Conservation (phyloP, 2,113 vertebrate species). For the Pangasianodon hypophthalmus region DNA sequence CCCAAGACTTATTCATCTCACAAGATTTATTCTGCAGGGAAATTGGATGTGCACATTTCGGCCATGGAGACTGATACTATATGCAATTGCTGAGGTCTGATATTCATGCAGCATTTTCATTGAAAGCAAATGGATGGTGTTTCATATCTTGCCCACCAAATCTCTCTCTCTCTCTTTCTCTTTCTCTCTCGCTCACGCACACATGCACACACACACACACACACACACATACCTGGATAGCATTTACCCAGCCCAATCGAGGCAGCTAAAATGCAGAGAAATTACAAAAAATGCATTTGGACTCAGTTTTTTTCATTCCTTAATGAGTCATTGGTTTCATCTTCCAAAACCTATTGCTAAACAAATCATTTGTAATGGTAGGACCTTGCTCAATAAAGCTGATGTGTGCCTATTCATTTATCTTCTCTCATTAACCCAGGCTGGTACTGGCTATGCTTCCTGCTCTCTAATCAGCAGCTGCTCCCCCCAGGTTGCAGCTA, state of each 20-base stretch:
- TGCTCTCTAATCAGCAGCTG: conserved; percentile 66
- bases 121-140: conserved; percentile 15
- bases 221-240: background rate
- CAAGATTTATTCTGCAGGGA: conserved; percentile 22
- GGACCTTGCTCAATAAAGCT: conserved; percentile 59
- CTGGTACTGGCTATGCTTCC: conserved; percentile 65
- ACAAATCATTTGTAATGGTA: conserved; percentile 56
- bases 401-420: conserved; percentile 60
- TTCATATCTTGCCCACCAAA: conserved; percentile 27
- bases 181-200: background rate
- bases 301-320: conserved; percentile 33
- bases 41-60: conserved; percentile 24
- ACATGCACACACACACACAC: background rate
- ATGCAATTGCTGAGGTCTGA: conserved; percentile 30
- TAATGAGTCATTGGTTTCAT: conserved; percentile 48
- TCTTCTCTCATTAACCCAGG: conserved; percentile 63
- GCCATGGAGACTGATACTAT: conserved; percentile 26
- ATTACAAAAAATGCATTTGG: conserved; percentile 39
- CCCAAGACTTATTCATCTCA: conserved; percentile 27
- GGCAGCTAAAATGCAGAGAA: background rate
- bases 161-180: background rate
- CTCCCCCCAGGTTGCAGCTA: conserved; percentile 47
- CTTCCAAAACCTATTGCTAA: conserved; percentile 54
- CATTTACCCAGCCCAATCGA: conserved; percentile 8
- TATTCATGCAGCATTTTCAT: conserved; percentile 36